Evolutionary conservation across 2,888 invertebrate genomes (phyloP).

Genomic region (Acronicta psi): DNA sequence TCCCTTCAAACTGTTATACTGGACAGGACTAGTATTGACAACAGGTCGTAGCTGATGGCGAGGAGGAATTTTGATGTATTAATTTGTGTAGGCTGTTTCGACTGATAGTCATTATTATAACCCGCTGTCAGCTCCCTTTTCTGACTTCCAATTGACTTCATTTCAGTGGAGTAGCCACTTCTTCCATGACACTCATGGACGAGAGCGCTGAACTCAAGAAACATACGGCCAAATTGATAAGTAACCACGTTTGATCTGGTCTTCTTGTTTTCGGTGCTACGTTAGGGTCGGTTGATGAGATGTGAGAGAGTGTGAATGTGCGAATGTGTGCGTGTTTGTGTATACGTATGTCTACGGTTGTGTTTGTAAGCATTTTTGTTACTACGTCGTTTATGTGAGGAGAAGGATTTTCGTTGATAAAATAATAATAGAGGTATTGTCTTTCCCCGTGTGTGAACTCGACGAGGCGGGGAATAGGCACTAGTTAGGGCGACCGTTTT

Average conservation of each 20-base stretch:
- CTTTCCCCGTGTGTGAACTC: slow-evolving; percentile 64
- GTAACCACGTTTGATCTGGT: slow-evolving; percentile 34
- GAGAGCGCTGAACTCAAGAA: slow-evolving; percentile 43
- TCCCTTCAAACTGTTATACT: slow-evolving; percentile 31
- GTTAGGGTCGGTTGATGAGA: slow-evolving; percentile 57
- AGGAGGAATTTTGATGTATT: slow-evolving; percentile 58
- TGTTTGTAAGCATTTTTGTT: slow-evolving; percentile 81
- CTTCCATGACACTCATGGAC: slow-evolving; percentile 41
- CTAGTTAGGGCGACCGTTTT: slow-evolving; percentile 63
- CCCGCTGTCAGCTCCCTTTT: slow-evolving; percentile 67
- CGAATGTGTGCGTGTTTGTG: slow-evolving; percentile 44
- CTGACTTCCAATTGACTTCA: slow-evolving; percentile 46
- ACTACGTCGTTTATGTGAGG: slow-evolving; percentile 74
- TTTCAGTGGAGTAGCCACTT: slow-evolving; percentile 32
- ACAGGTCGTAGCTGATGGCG: slow-evolving; percentile 48
- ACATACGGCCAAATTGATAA: slow-evolving; percentile 37
- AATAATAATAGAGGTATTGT: slow-evolving; percentile 66
- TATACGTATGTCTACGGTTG: slow-evolving; percentile 74
- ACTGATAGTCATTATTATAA: slow-evolving; percentile 61
- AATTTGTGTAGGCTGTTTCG: slow-evolving; percentile 55
- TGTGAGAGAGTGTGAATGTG: slow-evolving; percentile 44
- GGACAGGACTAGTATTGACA: slow-evolving; percentile 33
- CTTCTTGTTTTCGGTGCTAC: slow-evolving; percentile 48
- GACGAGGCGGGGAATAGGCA: slow-evolving; percentile 49
- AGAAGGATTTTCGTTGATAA: slow-evolving; percentile 74